These are phyloP conservation scores for Papilio polytes DNA, from an alignment of 1,140 invertebrate genomes.

Conservation along the genomic window DNA sequence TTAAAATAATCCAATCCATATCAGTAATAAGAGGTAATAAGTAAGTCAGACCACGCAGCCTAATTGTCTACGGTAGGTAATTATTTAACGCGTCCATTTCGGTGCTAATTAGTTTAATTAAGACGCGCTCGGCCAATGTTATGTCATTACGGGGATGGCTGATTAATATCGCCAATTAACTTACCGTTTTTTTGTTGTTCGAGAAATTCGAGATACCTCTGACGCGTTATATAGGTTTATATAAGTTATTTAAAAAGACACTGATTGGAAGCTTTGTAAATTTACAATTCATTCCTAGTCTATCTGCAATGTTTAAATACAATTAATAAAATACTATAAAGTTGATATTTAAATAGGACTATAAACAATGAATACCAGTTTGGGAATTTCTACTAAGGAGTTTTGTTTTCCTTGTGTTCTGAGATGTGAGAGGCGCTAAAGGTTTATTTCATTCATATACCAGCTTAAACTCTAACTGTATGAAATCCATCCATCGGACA, in stretches of 20 bases:
- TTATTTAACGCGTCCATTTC: slow-evolving; percentile 34
- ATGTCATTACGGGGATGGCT: slow-evolving; percentile 19
- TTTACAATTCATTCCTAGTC: background rate
- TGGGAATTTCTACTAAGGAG: no score
- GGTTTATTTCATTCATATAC: background rate
- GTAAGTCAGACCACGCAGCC: background rate
- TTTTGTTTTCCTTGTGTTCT: background rate
- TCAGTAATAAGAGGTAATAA: slow-evolving; percentile 2
- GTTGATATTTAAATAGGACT: no score
- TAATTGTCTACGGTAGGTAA: slow-evolving; percentile 33
- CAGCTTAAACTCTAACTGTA: background rate
- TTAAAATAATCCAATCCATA: background rate
- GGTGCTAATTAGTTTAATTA: slow-evolving; percentile 43
- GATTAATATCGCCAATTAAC: slow-evolving; percentile 31
- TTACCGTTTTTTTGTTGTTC: slow-evolving; percentile 2
- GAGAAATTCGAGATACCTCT: background rate
- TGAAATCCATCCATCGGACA: slow-evolving; percentile 3
- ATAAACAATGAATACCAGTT: no score
- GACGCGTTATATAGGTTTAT: background rate
- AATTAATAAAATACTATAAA: no score
- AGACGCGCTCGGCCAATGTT: slow-evolving; percentile 41
- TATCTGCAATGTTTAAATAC: background rate
- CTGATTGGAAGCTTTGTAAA: background rate
- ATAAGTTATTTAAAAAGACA: background rate
- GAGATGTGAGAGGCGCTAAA: background rate